phyloP scores from a whole-genome alignment of 2,113 vertebrate genomes.

The Platysternon megacephalum region DNA sequence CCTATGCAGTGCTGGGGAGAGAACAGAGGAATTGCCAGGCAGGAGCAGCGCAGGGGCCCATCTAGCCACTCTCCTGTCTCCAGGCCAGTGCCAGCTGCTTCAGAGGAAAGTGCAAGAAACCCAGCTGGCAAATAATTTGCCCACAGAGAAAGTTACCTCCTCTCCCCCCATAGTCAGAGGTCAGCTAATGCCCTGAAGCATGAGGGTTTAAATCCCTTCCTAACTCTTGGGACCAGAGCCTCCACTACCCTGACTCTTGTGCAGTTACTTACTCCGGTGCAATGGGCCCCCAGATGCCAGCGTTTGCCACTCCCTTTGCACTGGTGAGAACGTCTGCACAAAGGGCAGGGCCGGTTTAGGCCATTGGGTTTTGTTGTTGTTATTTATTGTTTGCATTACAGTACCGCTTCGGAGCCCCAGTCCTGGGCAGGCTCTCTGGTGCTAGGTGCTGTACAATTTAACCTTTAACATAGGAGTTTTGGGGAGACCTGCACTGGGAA shows the following conservation, averaged over 20 bases:
- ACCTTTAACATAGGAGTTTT: no score
- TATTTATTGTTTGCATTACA: background rate
- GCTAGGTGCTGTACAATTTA: background rate
- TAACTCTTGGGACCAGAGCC: background rate
- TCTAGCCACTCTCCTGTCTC: background rate
- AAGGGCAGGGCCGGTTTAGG: background rate
- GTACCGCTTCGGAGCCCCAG: background rate
- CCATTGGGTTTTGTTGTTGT: background rate
- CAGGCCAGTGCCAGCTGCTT: background rate
- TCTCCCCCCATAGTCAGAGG: background rate
- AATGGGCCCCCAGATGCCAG: background rate
- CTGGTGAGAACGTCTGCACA: background rate
- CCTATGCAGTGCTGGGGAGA: background rate
- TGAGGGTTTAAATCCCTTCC: background rate
- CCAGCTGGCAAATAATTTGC: background rate
- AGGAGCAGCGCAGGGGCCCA: background rate
- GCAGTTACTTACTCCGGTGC: background rate
- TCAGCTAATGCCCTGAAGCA: background rate
- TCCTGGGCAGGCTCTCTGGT: background rate
- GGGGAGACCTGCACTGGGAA: no score
- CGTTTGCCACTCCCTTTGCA: background rate
- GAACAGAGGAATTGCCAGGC: background rate
- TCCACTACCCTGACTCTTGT: background rate
- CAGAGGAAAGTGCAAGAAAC: background rate
- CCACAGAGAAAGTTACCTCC: background rate